Conservation (phyloP, 2,797 vertebrate species). For the Nothura maculosa region DNA sequence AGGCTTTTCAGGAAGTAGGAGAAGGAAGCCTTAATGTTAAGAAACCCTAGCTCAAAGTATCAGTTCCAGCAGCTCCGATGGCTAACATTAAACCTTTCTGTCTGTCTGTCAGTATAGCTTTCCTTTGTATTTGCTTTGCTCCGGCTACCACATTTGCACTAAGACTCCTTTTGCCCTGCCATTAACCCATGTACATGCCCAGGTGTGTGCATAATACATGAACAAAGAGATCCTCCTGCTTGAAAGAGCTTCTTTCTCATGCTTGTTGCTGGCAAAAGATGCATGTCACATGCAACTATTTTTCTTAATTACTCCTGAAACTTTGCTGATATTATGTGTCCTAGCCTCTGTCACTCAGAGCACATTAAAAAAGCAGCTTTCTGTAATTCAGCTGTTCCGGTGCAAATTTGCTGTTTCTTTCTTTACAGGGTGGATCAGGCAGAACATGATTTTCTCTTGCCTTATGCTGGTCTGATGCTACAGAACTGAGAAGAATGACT, state of each 20-base stretch:
- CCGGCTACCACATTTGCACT: slow-evolving; percentile 50
- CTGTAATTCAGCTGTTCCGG: neutral
- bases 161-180: slow-evolving; percentile 44
- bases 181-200: slow-evolving; percentile 31
- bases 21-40: slow-evolving; percentile 47
- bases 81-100: slow-evolving; percentile 41
- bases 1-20: slow-evolving; percentile 50
- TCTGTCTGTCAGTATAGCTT: slow-evolving; percentile 40
- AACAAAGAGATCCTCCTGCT: slow-evolving; percentile 47
- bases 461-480: neutral
- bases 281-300: slow-evolving; percentile 7
- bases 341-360: slow-evolving; percentile 18
- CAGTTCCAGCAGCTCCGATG: slow-evolving; percentile 55
- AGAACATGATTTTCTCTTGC: slow-evolving; percentile 36
- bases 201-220: slow-evolving; percentile 61
- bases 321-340: slow-evolving; percentile 27
- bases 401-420: slow-evolving; percentile 43
- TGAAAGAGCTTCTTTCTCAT: slow-evolving; percentile 44
- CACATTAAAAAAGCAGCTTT: slow-evolving; percentile 61
- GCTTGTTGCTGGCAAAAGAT: slow-evolving; percentile 5
- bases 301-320: slow-evolving; percentile 72
- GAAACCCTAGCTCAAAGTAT: slow-evolving; percentile 71
- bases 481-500: neutral
- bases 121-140: slow-evolving; percentile 35
- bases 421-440: slow-evolving; percentile 22